A percentile compares a stretch with the other conserved stretches of the same genome.
phyloP scores from a whole-genome alignment of 2,797 vertebrate genomes.

The Echeneis naucrates region DNA sequence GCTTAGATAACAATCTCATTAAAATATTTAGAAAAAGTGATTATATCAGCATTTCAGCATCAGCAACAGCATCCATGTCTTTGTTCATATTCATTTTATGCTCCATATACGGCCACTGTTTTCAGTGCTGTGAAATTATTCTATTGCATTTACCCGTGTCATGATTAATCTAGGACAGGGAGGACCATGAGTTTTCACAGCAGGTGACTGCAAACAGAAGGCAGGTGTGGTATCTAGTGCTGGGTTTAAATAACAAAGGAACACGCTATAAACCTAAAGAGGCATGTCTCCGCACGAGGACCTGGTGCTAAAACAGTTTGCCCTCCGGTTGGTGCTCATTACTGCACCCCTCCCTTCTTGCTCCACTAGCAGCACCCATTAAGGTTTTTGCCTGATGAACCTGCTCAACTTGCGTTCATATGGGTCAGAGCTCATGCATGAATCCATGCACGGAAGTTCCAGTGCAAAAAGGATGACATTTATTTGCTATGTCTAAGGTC shows the following conservation, averaged over 20 bases:
- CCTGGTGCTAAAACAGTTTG: constrained; percentile 1
- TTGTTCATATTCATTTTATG: not conserved
- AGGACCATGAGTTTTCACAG: constrained; percentile 11
- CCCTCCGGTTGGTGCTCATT: constrained; percentile 12
- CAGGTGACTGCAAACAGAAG: constrained; percentile 35
- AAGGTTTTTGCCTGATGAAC: constrained; percentile 35
- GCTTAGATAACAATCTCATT: not conserved
- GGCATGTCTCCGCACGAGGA: constrained; percentile 44
- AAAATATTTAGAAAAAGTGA: not conserved
- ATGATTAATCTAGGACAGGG: constrained; percentile 15
- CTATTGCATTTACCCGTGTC: not conserved
- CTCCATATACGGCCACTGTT: not conserved
- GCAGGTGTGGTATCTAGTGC: constrained; percentile 35
- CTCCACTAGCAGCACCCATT: constrained; percentile 21
- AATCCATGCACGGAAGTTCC: not conserved
- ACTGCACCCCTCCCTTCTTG: constrained; percentile 24
- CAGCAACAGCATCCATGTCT: not conserved
- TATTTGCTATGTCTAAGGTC: not conserved
- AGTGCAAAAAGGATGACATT: constrained; percentile 20
- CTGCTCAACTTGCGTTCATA: constrained; percentile 41
- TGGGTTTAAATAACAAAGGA: constrained; percentile 38
- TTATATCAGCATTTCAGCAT: not conserved
- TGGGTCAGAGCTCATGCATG: constrained; percentile 13
- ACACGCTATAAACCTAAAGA: constrained; percentile 18
- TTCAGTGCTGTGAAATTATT: constrained; percentile 15